Evolutionary conservation across 2,888 invertebrate species (phyloP).

Genomic region (Temnothorax unifasciatus): DNA sequence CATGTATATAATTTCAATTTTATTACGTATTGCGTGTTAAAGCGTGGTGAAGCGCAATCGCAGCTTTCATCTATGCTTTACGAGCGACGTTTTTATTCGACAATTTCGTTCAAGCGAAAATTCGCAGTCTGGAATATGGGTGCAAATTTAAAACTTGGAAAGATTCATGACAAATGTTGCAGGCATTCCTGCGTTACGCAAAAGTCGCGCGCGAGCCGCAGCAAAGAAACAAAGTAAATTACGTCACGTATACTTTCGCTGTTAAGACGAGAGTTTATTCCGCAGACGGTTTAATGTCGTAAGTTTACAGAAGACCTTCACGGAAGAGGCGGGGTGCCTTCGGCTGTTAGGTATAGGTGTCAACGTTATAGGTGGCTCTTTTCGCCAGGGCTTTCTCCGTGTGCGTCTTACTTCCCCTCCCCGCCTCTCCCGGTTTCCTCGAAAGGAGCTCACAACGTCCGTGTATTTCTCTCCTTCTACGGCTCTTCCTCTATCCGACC

Average conservation of each 20-base stretch:
- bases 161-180: slow-evolving; percentile 15
- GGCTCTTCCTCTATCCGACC: slow-evolving; percentile 32
- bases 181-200: neutral
- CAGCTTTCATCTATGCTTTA: neutral
- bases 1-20: neutral
- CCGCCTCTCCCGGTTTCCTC: neutral
- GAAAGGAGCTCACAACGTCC: slow-evolving; percentile 36
- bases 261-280: slow-evolving; percentile 53
- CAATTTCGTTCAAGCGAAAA: slow-evolving; percentile 7
- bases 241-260: slow-evolving; percentile 44
- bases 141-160: neutral
- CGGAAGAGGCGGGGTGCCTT: slow-evolving; percentile 38
- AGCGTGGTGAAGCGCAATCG: neutral
- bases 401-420: slow-evolving; percentile 38
- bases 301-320: slow-evolving; percentile 51
- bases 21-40: neutral
- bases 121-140: neutral
- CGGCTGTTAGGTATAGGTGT: slow-evolving; percentile 62
- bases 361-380: slow-evolving; percentile 61
- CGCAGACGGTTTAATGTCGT: slow-evolving; percentile 59
- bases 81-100: neutral
- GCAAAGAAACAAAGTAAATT: slow-evolving; percentile 44
- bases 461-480: slow-evolving; percentile 37
- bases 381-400: slow-evolving; percentile 60
- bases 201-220: slow-evolving; percentile 17